Percentiles rank a stretch among this genome's conserved stretches.
phyloP scores from a whole-genome alignment of 2,113 vertebrate genomes.

The Cyanistes caeruleus region DNA sequence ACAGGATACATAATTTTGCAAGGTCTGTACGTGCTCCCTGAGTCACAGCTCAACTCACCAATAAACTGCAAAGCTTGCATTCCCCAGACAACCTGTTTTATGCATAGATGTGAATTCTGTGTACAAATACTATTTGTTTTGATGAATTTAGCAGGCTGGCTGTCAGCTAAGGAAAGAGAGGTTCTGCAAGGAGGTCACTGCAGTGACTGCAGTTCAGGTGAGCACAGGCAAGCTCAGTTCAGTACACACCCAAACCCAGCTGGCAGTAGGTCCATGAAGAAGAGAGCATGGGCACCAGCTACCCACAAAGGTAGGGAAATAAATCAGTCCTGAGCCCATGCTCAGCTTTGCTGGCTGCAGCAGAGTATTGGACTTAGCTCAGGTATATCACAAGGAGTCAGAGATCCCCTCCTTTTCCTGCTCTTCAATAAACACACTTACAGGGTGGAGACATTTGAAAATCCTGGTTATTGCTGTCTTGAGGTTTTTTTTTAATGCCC shows the following conservation, averaged over 20 bases:
- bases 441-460: background rate
- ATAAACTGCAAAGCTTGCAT: background rate
- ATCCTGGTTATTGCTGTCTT: background rate
- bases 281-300: fast-evolving
- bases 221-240: background rate
- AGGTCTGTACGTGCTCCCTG: background rate
- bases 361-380: background rate
- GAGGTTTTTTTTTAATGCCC: fast-evolving
- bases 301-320: background rate
- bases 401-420: background rate
- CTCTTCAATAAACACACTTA: background rate
- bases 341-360: background rate
- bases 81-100: background rate
- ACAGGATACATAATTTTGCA: background rate
- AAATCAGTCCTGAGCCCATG: background rate
- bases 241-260: background rate
- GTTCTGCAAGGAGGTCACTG: background rate
- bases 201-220: background rate
- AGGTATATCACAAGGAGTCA: background rate
- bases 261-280: background rate
- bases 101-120: background rate
- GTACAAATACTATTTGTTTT: background rate
- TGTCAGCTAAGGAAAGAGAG: background rate
- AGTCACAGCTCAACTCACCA: background rate
- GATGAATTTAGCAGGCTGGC: background rate